Conservation (phyloP, 23 tunicate genomes). For the Botrylloides violaceus region DNA sequence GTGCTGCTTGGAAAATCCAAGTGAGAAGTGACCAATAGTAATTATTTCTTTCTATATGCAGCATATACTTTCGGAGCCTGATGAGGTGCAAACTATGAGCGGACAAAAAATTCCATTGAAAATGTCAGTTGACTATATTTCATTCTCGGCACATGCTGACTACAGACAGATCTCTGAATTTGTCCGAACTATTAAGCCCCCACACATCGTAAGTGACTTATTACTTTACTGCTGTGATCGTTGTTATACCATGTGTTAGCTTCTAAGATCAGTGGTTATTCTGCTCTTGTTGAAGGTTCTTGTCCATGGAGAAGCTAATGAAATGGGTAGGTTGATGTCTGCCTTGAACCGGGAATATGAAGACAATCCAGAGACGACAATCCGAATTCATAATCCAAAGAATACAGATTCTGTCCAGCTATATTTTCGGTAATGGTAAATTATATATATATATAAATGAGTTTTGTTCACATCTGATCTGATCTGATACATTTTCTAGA, state of each 20-base stretch:
- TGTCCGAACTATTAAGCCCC: conserved; percentile 93
- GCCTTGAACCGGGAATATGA: conserved; percentile 89
- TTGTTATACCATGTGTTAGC: not conserved
- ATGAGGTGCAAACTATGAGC: conserved; percentile 67
- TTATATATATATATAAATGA: too few relatives aligned
- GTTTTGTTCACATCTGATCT: too few relatives aligned
- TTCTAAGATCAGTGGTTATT: not conserved
- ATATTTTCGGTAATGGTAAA: conserved; percentile 84
- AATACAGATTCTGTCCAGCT: conserved; percentile 85
- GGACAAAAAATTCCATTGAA: conserved; percentile 81
- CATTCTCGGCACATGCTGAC: conserved; percentile 95
- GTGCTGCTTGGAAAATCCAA: too few relatives aligned
- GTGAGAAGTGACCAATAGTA: not conserved
- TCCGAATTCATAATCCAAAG: conserved; percentile 89
- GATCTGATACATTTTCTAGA: conserved; percentile 33
- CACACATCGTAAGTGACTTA: conserved; percentile 62
- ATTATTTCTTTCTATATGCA: conserved; percentile 14
- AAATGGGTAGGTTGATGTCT: conserved; percentile 82
- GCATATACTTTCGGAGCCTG: conserved; percentile 88
- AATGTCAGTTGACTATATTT: conserved; percentile 91
- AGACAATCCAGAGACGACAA: conserved; percentile 79
- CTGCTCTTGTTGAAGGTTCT: conserved; percentile 38
- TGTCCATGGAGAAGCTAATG: conserved; percentile 98
- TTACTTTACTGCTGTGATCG: too few relatives aligned
- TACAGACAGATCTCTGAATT: conserved; percentile 91